These are phyloP conservation scores for Ericerus pela DNA, from an alignment of 1,140 invertebrate species.

Conservation along the genomic window DNA sequence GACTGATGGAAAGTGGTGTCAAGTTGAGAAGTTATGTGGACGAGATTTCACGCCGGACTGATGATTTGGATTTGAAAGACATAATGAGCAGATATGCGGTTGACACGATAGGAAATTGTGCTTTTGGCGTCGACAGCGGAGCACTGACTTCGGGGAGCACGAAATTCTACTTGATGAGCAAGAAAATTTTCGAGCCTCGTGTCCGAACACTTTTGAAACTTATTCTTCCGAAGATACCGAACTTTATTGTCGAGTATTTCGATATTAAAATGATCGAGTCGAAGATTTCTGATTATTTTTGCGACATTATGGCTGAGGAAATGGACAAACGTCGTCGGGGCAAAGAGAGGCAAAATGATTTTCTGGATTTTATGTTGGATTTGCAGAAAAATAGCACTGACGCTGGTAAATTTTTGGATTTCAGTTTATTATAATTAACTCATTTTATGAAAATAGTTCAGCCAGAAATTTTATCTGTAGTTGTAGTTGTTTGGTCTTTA, in stretches of 20 bases:
- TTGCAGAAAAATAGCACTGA: neutral
- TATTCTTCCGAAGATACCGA: neutral
- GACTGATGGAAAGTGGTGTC: constrained; percentile 31
- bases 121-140: constrained; percentile 18
- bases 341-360: neutral
- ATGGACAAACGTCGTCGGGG: neutral
- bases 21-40: constrained; percentile 1
- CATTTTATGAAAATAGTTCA: too few relatives aligned
- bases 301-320: neutral
- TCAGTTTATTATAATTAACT: too few relatives aligned
- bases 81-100: constrained; percentile 17
- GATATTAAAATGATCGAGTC: neutral
- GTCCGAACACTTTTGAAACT: neutral
- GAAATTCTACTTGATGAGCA: neutral
- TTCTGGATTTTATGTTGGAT: neutral
- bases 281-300: neutral
- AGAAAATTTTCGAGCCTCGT: neutral
- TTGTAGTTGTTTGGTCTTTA: too few relatives aligned
- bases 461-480: too few relatives aligned
- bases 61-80: neutral
- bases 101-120: constrained; percentile 24
- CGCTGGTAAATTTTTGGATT: too few relatives aligned
- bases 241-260: neutral
- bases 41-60: neutral
- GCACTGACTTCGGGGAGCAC: neutral